Base-by-base conservation (phyloP, 1,140 invertebrate genomes). In the Ceratosolen fusciceps region DNA sequence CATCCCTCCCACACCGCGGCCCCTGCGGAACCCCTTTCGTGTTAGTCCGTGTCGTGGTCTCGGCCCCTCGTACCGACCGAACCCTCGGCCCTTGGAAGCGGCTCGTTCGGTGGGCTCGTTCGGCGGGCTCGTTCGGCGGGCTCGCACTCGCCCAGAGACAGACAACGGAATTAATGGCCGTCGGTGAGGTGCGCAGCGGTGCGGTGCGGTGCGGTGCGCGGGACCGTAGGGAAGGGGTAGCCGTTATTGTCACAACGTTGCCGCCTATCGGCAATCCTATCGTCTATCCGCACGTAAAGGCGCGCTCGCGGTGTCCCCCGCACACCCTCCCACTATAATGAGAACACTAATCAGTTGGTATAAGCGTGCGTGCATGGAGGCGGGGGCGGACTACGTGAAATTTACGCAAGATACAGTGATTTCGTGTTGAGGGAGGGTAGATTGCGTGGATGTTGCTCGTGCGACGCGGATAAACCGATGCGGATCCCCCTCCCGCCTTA, bases 161-260 rank as follows among this genome's bases (percentile, higher is more conserved):
- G 82, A 81, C 84, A 79, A 81, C 74, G 77, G 84, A 84, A 85
- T 85, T 85, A 85, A 85, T 82, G 83, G 82, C 52, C 31, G 54
- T 47, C 49, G 43, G n/a, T 72, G 4, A 31, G 60, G 21, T 37
- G 56, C 4, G 24, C 49, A 65, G 47, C 60, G 26, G 26, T 65
- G n/a, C 73, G n/a, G n/a, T n/a, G n/a, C 49, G 43, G n/a, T 72
- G 4, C 31, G 60, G 21, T 37, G 56, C 4, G 24, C 49, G 65
- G 47, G 52, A 26, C 21, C 72, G n/a, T n/a, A n/a, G n/a, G n/a
- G n/a, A n/a, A n/a, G n/a, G n/a, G n/a, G n/a, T n/a, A n/a, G n/a
- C n/a, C 73, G 58, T 75, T 65, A 73, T 72, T 78, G 74, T 26
- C 29, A 43, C 26, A 68, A 19, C 19, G 39, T 29, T 10, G 9